Evolutionary conservation across 2,888 invertebrate genomes (phyloP), one percentile per base, ranked within the genome.

Genomic region (Dione vanillae): DNA sequence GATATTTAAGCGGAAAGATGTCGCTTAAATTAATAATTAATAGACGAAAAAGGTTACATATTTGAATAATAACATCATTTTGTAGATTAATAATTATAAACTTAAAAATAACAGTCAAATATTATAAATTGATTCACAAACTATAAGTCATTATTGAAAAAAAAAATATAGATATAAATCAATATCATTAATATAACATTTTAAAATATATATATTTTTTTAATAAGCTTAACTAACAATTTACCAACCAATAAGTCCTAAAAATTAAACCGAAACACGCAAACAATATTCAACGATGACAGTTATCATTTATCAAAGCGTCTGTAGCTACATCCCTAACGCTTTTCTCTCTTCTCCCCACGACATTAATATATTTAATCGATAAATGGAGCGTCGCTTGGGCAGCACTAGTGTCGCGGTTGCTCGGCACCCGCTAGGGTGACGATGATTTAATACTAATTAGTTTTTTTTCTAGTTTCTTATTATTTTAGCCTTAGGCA

Each of bases 401-500:
- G 43, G 62, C 70, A 70, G 54, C 70, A 70, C 70, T 70, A 45
- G 20, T 27, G 16, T 19, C 49, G 67, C 70, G 67, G 41, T 56
- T 67, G 67, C 66, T 61, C 70, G 67, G 16, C 62, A 27, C 27
- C 41, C 20, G n/a, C 7, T 49, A 67, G 37, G 19, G 70, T 67
- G 67, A 67, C 67, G 16, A 67, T 67, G 9, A 40, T 67, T 58
- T 27, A 27, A 27, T 27, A 27, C 27, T 27, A 3, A 27, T 66
- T 19, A 43, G 12, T 19, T 35, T 3, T 66, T 49, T 16, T 49
- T 19, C 47, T 49, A 16, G 9, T 49, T 49, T 19, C 47, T 49
- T 16, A 16, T 49, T 49, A 40, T 40, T 5, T 40, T 3, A 2
- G 27, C 2, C 27, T 3, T 27, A 27, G 5, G 27, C 27, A 27